Conservation (phyloP, 2,113 vertebrate species). For the Microtus ochrogaster region DNA sequence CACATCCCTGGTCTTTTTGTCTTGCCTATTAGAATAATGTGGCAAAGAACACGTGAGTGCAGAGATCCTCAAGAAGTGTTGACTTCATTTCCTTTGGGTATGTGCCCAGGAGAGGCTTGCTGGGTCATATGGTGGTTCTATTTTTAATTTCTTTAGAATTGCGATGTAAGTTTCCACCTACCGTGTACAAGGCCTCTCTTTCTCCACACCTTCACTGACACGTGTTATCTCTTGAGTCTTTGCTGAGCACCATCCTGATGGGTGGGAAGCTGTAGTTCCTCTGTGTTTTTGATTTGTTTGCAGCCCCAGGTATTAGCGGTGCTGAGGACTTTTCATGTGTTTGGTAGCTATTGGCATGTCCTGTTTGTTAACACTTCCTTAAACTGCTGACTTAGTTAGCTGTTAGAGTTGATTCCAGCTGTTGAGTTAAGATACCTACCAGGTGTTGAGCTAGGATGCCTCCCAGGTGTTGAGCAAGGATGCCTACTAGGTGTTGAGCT, state of each 20-base stretch:
- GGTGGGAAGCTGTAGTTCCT: background rate
- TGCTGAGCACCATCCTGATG: background rate
- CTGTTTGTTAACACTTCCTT: background rate
- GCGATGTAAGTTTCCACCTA: background rate
- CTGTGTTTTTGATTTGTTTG: background rate
- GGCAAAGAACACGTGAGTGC: background rate
- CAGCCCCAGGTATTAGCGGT: too few species aligned
- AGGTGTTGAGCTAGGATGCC: too few species aligned
- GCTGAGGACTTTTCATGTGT: background rate
- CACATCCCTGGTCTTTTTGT: background rate
- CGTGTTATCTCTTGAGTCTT: background rate
- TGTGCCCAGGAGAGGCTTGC: background rate
- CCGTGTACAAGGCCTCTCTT: background rate
- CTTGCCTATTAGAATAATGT: background rate
- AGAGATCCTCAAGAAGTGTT: background rate
- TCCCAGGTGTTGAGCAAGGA: too few species aligned
- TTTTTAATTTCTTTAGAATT: slow-evolving; percentile 4
- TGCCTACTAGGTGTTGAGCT: too few species aligned
- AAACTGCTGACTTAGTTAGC: background rate
- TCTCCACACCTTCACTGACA: background rate
- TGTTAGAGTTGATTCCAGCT: background rate
- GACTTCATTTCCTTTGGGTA: background rate
- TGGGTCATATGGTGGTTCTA: background rate
- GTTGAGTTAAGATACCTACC: background rate
- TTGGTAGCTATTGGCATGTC: background rate